phyloP scores from a whole-genome alignment of 2,113 vertebrate genomes.

The Takifugu flavidus region DNA sequence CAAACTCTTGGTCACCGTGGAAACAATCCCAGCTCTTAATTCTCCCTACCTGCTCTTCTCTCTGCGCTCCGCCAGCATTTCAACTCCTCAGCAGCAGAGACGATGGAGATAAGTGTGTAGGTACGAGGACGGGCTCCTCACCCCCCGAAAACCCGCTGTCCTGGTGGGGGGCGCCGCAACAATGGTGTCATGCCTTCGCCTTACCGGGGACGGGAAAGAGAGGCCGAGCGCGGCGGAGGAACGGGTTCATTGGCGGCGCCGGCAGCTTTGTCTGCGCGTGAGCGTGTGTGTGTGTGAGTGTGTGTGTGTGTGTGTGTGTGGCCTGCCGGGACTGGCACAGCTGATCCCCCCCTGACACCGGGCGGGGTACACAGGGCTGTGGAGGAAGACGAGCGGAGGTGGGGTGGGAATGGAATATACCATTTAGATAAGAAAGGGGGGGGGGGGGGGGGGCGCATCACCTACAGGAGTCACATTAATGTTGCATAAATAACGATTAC shows the following conservation, averaged over 20 bases:
- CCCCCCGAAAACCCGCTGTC: neutral
- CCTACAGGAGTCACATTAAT: neutral
- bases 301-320: constrained; percentile 45
- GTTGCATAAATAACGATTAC: no score
- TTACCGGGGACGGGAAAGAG: constrained; percentile 24
- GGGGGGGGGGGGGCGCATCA: neutral
- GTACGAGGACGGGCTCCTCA: neutral
- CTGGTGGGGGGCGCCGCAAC: constrained; percentile 1
- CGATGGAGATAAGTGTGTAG: constrained; percentile 16
- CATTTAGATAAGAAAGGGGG: constrained; percentile 22
- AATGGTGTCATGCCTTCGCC: constrained; percentile 36
- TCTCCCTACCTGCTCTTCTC: constrained; percentile 73
- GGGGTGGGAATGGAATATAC: constrained; percentile 35
- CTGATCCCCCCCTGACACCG: constrained; percentile 71
- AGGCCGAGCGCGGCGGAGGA: constrained; percentile 38
- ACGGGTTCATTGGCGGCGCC: constrained; percentile 61
- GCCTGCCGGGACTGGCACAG: constrained; percentile 77
- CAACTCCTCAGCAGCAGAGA: constrained; percentile 38
- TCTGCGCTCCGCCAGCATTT: constrained; percentile 73
- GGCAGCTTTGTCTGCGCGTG: constrained; percentile 66
- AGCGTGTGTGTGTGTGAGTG: constrained; percentile 22
- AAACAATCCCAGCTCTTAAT: constrained; percentile 53
- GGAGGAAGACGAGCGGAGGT: constrained; percentile 35
- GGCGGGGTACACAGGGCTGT: constrained; percentile 56
- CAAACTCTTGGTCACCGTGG: constrained; percentile 59